Conservation (phyloP, 2,113 vertebrate genomes). For the Carlito syrichta region DNA sequence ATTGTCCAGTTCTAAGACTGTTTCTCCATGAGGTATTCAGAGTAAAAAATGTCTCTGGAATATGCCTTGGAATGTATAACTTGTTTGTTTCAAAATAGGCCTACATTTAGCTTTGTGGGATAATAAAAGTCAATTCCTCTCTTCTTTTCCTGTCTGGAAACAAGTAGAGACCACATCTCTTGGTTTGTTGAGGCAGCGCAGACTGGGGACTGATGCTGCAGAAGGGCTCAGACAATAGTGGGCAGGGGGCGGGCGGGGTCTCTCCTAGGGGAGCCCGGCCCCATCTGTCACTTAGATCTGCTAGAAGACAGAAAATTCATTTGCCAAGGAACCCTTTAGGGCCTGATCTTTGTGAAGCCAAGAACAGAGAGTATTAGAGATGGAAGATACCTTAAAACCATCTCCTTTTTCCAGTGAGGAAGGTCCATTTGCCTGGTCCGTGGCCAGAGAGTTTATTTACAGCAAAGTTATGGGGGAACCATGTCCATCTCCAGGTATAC, state of each 20-base stretch:
- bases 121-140: not conserved
- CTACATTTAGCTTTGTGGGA: not conserved
- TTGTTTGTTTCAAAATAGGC: not conserved
- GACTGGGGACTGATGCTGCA: not conserved
- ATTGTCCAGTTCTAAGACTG: not conserved
- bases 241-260: not conserved
- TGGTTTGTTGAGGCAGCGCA: not conserved
- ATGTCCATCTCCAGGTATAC: accelerated
- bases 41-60: not conserved
- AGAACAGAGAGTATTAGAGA: not conserved
- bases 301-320: conserved; percentile 58
- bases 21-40: not conserved
- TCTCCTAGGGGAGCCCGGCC: conserved; percentile 34
- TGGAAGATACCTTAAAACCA: not conserved
- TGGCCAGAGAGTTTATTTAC: not conserved
- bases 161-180: not conserved
- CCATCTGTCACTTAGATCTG: conserved; percentile 60
- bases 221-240: conserved; percentile 12
- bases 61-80: not conserved
- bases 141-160: not conserved
- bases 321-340: conserved; percentile 32
- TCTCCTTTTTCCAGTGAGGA: not conserved
- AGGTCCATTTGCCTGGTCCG: not conserved
- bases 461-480: too few species aligned
- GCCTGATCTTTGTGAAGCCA: conserved; percentile 31